Base-by-base conservation (phyloP, 2,888 invertebrate genomes). In the Crioceris asparagi region DNA sequence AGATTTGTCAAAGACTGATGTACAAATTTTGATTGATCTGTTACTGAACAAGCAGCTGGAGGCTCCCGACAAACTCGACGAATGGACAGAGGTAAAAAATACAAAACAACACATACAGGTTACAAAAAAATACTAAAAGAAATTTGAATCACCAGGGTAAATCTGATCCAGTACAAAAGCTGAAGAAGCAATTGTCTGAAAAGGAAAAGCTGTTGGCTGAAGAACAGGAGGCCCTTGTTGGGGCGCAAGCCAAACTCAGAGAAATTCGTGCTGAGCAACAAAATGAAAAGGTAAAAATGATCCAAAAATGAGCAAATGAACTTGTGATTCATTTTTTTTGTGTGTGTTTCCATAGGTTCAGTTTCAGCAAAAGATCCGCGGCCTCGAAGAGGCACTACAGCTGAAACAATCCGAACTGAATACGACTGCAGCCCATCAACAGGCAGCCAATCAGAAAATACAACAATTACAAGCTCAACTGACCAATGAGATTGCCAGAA, bases 1-100 rank as follows among this genome's bases (percentile, higher is more conserved):
- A 44, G 79, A 83, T 49, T 72, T 93, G 32, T 84, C 84, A 46
- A 84, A 86, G 51, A 79, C 76, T 39, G 92, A 93, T 67, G 83
- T 90, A 49, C 92, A 92, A 68, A 77, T 82, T 49, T 74, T 92
- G 38, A 90, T 91, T 50, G 90, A 93, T 63, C 78, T 84, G 48
- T 71, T 93, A 52, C 72, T 92, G 50, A 88, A 90, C 68, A 88
- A 88, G 60, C 90, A 90, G 62, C 79, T 85, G 61, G 81, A 80
- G 60, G 80, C 80, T 44, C 77, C 81, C 0, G 60, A 25, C n/a
- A 72, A 79, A 47, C 77, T 83, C 56, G 79, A 84, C 2, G 88
- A 90, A 56, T 88, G 88, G 88, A 79, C 79, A 35, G 86, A 87
- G 73, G 78, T 79, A 64, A 50, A 11, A n/a, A n/a, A n/a, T n/a